Conservation (phyloP, 1,140 invertebrate species). For the Episyrphus balteatus region DNA sequence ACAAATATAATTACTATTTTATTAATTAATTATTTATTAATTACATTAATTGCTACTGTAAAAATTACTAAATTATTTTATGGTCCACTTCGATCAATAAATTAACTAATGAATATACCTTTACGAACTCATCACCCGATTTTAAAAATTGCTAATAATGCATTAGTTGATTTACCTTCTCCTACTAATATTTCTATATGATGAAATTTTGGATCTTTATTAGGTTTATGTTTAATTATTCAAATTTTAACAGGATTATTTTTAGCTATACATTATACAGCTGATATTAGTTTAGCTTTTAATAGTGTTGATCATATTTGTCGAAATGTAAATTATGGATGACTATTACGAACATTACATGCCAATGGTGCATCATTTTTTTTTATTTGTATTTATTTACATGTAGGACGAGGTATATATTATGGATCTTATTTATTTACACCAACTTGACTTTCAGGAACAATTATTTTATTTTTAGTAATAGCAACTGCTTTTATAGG, state of each 20-base stretch:
- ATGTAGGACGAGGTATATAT: slow-evolving; percentile 45
- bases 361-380: slow-evolving; percentile 45
- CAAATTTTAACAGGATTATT: slow-evolving; percentile 49
- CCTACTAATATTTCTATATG: slow-evolving; percentile 41
- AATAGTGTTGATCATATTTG: slow-evolving; percentile 43
- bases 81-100: slow-evolving; percentile 36
- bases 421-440: slow-evolving; percentile 42
- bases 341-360: slow-evolving; percentile 45
- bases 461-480: slow-evolving; percentile 46
- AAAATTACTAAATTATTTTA: slow-evolving; percentile 38
- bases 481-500: slow-evolving; percentile 58
- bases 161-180: slow-evolving; percentile 44
- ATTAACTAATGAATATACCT: slow-evolving; percentile 38
- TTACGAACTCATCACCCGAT: slow-evolving; percentile 37
- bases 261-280: slow-evolving; percentile 48
- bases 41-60: slow-evolving; percentile 38
- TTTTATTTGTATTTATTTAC: slow-evolving; percentile 42
- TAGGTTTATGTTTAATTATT: slow-evolving; percentile 47
- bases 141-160: slow-evolving; percentile 40
- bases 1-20: slow-evolving; percentile 35
- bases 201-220: slow-evolving; percentile 45
- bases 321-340: slow-evolving; percentile 44
- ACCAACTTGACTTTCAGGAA: slow-evolving; percentile 44
- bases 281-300: slow-evolving; percentile 45
- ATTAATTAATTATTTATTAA: slow-evolving; percentile 42